Base-by-base conservation (phyloP, 2,113 vertebrate species). In the Benitochromis conjunctus region DNA sequence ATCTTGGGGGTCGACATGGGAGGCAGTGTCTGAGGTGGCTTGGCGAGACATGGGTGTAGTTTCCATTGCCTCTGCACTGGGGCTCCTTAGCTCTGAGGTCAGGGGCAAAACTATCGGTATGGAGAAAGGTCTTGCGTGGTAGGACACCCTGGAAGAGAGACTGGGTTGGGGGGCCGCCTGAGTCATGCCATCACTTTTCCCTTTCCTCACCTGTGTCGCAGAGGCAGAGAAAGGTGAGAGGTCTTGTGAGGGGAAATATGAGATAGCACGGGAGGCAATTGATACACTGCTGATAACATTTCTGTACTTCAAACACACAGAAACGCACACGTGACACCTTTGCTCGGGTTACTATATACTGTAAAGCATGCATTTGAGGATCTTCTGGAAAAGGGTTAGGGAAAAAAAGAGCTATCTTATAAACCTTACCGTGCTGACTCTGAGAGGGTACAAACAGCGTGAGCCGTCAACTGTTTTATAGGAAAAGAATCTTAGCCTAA, bases 401-500 rank as follows among this genome's bases (percentile, higher is more conserved):
- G 11, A 69, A 34, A 84, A 56, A 80, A 57, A 9, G 21, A 38
- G 31, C 84, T 79, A 81, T 24, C n/a, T 76, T 29, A 29, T 83
- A 88, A 86, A 90, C 84, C 95, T 94, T 96, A 95, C 94, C 95
- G 89, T 94, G 55, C 48, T 81, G 83, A 95, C 92, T 24, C 74
- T 83, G 36, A 96, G 89, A 14, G 94, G 95, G 76, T 91, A 81
- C 24, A 95, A 87, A 82, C 34, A 26, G 5, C 81, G 79, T 43
- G 88, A 90, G 14, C 81, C 87, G 2, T 81, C 85, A 2, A 92
- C 82, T 58, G 88, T 86, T 4, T 90, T 92, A 77, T 92, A 95
- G 38, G 91, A 92, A 77, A 91, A 96, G 91, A 96, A 95, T 66
- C 93, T 85, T 77, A 96, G 83, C 46, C 94, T 88, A 48, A 96